These are phyloP conservation scores for Ostrea edulis DNA, from an alignment of 1,140 invertebrate species.

Conservation along the genomic window DNA sequence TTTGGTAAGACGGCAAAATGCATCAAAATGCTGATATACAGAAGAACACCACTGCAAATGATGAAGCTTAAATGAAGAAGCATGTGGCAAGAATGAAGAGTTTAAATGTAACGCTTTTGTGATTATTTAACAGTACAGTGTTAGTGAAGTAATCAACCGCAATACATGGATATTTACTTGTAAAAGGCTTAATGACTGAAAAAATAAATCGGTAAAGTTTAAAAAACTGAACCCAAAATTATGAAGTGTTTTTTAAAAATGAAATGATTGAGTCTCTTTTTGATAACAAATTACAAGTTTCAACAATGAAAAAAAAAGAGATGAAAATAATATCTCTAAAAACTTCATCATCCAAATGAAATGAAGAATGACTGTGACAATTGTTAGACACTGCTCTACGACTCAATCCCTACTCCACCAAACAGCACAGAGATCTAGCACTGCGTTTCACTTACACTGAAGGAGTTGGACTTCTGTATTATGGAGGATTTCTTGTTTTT, in stretches of 20 bases:
- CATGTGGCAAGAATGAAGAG: not conserved
- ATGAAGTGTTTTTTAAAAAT: not conserved
- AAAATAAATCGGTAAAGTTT: not conserved
- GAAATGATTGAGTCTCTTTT: not conserved
- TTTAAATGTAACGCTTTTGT: not conserved
- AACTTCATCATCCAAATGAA: conserved; percentile 32
- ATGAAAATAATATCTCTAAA: conserved; percentile 17
- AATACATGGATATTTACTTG: conserved; percentile 26
- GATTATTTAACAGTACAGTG: not conserved
- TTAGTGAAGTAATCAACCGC: not conserved
- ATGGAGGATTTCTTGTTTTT: conserved; percentile 77
- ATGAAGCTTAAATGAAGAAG: conserved; percentile 4
- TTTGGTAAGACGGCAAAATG: not conserved
- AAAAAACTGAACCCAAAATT: not conserved
- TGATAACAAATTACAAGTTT: not conserved
- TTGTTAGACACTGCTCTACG: conserved; percentile 2
- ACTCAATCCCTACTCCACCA: conserved; percentile 8
- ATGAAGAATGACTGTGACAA: not conserved
- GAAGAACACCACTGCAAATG: not conserved
- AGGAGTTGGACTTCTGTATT: conserved; percentile 78
- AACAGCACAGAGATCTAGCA: conserved; percentile 23
- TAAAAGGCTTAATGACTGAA: conserved; percentile 37
- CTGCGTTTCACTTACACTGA: conserved; percentile 75
- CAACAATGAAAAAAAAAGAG: not conserved
- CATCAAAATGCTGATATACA: not conserved